These are phyloP conservation scores for Scotopteryx bipunctaria DNA, from an alignment of 2,888 invertebrate genomes.

Conservation along the genomic window DNA sequence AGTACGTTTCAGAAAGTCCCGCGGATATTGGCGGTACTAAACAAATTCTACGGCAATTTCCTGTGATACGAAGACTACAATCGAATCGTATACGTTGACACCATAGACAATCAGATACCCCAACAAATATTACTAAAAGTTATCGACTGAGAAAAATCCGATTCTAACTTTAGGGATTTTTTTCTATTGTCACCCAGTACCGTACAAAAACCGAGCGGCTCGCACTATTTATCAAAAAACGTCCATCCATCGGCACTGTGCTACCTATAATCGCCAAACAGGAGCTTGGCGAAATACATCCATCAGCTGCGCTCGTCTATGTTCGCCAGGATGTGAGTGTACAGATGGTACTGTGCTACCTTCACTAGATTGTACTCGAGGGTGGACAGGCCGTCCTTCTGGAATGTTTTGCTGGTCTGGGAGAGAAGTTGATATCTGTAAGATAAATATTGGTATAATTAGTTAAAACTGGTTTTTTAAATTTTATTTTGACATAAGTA, in stretches of 20 bases:
- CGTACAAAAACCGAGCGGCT: conserved; percentile 1
- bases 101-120: too few relatives aligned
- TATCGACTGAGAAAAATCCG: too few relatives aligned
- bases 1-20: too few relatives aligned
- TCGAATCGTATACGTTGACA: too few relatives aligned
- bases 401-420: conserved; percentile 91
- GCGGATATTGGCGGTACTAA: too few relatives aligned
- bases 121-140: too few relatives aligned
- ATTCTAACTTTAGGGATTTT: not conserved
- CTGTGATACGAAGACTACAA: too few relatives aligned
- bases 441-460: conserved; percentile 36
- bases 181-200: not conserved
- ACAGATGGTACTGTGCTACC: conserved; percentile 87
- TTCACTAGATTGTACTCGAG: conserved; percentile 90
- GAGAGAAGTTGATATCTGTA: conserved; percentile 92
- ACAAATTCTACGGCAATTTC: too few relatives aligned
- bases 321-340: conserved; percentile 92
- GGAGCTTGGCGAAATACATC: conserved; percentile 80
- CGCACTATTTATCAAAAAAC: conserved; percentile 4
- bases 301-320: conserved; percentile 89
- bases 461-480: too few relatives aligned
- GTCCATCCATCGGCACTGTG: conserved; percentile 19
- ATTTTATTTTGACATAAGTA: too few relatives aligned
- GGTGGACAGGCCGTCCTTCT: conserved; percentile 93
- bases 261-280: conserved; percentile 80